Evolutionary conservation across 2,113 vertebrate genomes (phyloP), one percentile per base, ranked within the genome.

Genomic region (Chunga burmeisteri): DNA sequence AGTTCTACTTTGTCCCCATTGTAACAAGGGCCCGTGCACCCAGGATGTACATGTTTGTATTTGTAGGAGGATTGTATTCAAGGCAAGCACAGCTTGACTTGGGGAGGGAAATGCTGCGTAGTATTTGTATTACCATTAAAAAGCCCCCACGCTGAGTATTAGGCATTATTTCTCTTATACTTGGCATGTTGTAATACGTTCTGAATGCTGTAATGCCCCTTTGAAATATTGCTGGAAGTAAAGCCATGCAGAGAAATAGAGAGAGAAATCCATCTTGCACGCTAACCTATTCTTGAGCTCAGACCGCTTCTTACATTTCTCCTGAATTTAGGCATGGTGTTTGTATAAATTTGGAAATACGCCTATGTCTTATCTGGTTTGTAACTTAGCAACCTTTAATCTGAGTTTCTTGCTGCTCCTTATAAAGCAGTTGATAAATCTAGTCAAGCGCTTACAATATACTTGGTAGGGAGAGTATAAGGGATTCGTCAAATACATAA

Each of bases 311-410:
- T 96, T 94, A 90, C 6, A 10, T 63, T 93, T 92, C 86, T 87
- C 86, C 94, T 91, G 93, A 95, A 96, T 90, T 95, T 96, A 95
- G 89, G 47, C 56, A 87, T 92, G 90, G 44, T 88, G 68, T 88
- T 96, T 91, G 73, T 88, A 96, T 94, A 96, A 95, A 97, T 95
- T 96, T 96, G 96, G 95, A 96, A 97, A 85, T 85, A 91, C 22
- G 73, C 82, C 81, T 94, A 78, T 94, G 81, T 82, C 89, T 97
- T 97, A 97, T 94, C 95, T 94, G 66, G 77, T 97, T 95, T 97
- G 95, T 97, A 97, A 96, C 93, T 97, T 96, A 97, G 97, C 97
- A 98, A 98, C 96, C 94, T 97, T 94, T 97, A 96, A 94, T 96
- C 93, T 97, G 88, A 17, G 50, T 87, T 97, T 95, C 86, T 95